Evolutionary conservation across 2,888 invertebrate genomes (phyloP), one percentile per base, ranked within the genome.

Genomic region (Drosophila mimica): DNA sequence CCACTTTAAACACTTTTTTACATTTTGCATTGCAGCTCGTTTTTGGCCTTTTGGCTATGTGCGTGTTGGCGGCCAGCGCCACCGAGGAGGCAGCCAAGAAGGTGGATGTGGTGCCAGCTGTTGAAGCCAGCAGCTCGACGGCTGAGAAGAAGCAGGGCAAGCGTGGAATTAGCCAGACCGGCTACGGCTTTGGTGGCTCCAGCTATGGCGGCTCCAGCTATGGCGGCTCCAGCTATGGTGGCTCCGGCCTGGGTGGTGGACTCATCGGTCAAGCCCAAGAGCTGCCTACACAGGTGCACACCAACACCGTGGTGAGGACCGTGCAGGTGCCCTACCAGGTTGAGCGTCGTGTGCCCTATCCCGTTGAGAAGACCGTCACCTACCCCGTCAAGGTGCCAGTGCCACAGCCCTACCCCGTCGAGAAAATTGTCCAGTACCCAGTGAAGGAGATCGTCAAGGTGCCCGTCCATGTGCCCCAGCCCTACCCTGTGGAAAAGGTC

Each of bases 371-470:
- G 94, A 95, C 95, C 91, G 95, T 97, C 60, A 96, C 96, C 70
- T 95, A 95, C 92, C 96, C 96, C 90, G 96, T 96, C 86, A 96
- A 96, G 93, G 96, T 97, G 63, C 94, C 94, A 65, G 96, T 96
- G 65, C 96, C 96, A 70, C 96, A 96, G 88, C 96, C 97, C 82
- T 96, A 96, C 93, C 96, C 96, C 77, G 96, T 97, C 25, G 96
- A 96, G 93, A 96, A 96, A 92, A 96, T 96, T 78, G 96, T 97
- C 33, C 96, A 96, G 93, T 96, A 96, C 92, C 95, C 95, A 91
- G 93, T 96, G 17, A 97, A 95, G 40, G 95, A 95, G 92, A 96
- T 96, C 84, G 96, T 97, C 38, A 96, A 96, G 92, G 96, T 96
- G 52, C 95, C 94, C 40, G 94, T 79, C 77, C 94, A 80, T 95